These are phyloP conservation scores for Sipha maydis DNA, from an alignment of 2,888 invertebrate species.

Conservation along the genomic window DNA sequence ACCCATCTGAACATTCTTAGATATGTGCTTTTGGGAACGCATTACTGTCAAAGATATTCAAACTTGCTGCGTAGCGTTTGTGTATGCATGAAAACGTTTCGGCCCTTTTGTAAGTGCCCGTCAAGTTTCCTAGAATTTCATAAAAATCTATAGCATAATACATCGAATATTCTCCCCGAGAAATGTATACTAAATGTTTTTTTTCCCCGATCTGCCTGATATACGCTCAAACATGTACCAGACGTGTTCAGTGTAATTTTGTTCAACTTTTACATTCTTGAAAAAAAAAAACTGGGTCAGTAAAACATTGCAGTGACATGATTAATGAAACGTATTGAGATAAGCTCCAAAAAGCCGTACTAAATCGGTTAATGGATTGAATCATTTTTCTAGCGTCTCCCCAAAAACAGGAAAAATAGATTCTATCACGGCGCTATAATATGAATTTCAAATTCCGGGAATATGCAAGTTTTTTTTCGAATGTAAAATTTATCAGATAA, in stretches of 20 bases:
- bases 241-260: conserved; percentile 29
- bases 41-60: conserved; percentile 51
- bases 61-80: conserved; percentile 13
- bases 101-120: conserved; percentile 33
- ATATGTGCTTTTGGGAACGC: conserved; percentile 37
- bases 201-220: too few species aligned
- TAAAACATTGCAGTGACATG: conserved; percentile 54
- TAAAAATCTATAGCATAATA: conserved; percentile 32
- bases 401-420: conserved; percentile 29
- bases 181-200: conserved; percentile 35
- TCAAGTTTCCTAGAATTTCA: conserved; percentile 29
- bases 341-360: conserved; percentile 50
- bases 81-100: conserved; percentile 29
- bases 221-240: background rate
- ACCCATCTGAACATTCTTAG: conserved; percentile 19
- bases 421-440: conserved; percentile 22
- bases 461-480: too few species aligned
- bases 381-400: conserved; percentile 53
- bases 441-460: too few species aligned
- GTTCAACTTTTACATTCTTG: background rate
- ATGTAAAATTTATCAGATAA: too few species aligned
- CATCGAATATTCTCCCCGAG: background rate
- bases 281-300: conserved; percentile 42
- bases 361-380: conserved; percentile 59
- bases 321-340: conserved; percentile 60